Base-by-base conservation (phyloP, 2,797 vertebrate genomes). In the Pagetopsis macropterus region DNA sequence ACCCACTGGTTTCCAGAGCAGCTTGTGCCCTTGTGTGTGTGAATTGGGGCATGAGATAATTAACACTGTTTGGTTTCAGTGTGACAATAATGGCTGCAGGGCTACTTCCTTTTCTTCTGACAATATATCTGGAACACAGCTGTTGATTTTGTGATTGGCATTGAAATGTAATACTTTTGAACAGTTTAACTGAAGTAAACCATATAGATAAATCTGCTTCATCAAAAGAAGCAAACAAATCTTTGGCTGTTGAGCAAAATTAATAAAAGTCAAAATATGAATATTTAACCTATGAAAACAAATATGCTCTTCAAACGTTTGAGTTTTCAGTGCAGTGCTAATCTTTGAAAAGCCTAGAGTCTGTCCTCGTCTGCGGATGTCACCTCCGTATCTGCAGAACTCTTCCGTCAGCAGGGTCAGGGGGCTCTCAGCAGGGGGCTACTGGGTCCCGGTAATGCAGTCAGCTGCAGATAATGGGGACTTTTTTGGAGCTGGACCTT, bases 321-420 rank as follows among this genome's bases (percentile, higher is more conserved):
- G 56, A 23, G 21, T 77, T 73, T 73, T 64, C 43, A 57, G 61
- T 7, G 14, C 51, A 8, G 50, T 1, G 5, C 49, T 50, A 43
- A 46, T 16, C 61, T 71, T 45, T 65, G 70, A 76, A 63, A 70
- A 84, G 33, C 75, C 64, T 14, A 31, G 31, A 68, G 70, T 73
- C 62, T 54, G 78, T 80, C 70, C 76, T 78, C 21, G 3, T 60
- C 65, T 68, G 79, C 86, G 88, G 85, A 92, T 84, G 86, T 85
- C 86, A 82, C 75, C 77, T 72, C 60, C 56, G 66, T 76, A 70
- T 75, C 58, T 8, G 43, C 58, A 88, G 73, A 87, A 88, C 77
- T 76, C 83, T 81, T 84, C 89, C 72, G 88, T 91, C 91, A 91
- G 88, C 85, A 89, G 89, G 92, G 90, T 91, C 91, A 89, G 72